A percentile compares a stretch with the other conserved stretches of the same genome.
Evolutionary conservation across 2,888 invertebrate species (phyloP).

Genomic region (Chouioia cunea): DNA sequence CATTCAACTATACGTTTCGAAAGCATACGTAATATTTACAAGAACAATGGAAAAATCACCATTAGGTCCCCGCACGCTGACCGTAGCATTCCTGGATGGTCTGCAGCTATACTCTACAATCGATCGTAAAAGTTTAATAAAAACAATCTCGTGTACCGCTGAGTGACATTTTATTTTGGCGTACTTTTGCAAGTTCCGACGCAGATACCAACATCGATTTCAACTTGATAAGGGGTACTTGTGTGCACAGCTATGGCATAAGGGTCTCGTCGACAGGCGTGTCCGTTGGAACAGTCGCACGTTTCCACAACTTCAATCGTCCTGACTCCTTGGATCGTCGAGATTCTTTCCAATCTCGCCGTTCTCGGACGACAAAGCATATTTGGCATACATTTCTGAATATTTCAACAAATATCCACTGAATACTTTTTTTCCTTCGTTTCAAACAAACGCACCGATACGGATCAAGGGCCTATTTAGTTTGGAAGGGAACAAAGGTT

Average conservation of each 20-base stretch:
- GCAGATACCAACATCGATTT: slow-evolving; percentile 66
- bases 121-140: neutral
- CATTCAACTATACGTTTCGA: too few species aligned
- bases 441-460: neutral
- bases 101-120: slow-evolving; percentile 61
- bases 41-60: slow-evolving; percentile 55
- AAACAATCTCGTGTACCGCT: too few species aligned
- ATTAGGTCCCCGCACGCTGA: slow-evolving; percentile 66
- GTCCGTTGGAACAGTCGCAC: slow-evolving; percentile 63
- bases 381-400: slow-evolving; percentile 47
- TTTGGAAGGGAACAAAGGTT: neutral
- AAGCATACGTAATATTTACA: too few species aligned
- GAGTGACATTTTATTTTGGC: too few species aligned
- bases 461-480: neutral
- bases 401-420: neutral
- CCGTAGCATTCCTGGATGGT: slow-evolving; percentile 64
- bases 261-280: slow-evolving; percentile 62
- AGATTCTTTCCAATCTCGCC: slow-evolving; percentile 64
- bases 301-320: slow-evolving; percentile 64
- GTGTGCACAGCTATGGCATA: slow-evolving; percentile 63
- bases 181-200: slow-evolving; percentile 66
- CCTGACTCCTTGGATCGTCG: slow-evolving; percentile 65
- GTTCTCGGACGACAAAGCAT: slow-evolving; percentile 63
- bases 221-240: slow-evolving; percentile 66
- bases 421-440: neutral